phyloP scores from a whole-genome alignment of 2,113 vertebrate genomes.

The Sceloporus undulatus region DNA sequence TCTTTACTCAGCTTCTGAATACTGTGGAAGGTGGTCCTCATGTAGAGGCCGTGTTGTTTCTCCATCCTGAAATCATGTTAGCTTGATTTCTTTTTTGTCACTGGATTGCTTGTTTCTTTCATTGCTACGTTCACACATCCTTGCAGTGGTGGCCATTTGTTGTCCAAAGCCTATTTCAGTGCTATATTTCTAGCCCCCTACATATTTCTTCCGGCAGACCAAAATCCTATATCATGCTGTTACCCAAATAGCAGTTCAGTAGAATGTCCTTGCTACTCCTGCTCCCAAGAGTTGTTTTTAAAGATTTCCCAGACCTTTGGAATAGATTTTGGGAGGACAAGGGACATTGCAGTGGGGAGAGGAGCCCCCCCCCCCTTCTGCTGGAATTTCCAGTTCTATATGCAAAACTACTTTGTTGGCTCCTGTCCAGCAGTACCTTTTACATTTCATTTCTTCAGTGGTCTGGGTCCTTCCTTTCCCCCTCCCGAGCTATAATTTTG shows the following conservation, averaged over 20 bases:
- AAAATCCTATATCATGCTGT: too few relatives aligned
- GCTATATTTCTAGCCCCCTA: not conserved
- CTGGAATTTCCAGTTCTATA: not conserved
- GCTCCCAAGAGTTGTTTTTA: too few relatives aligned
- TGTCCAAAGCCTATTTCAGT: not conserved
- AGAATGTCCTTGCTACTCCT: too few relatives aligned
- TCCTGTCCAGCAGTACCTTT: not conserved
- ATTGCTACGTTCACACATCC: not conserved
- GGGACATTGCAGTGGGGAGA: too few relatives aligned
- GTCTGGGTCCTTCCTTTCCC: not conserved
- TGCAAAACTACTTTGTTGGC: not conserved
- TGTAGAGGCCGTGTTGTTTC: too few relatives aligned
- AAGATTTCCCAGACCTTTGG: too few relatives aligned
- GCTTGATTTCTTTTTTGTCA: too few relatives aligned
- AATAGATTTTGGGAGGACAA: too few relatives aligned
- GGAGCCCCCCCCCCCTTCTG: not conserved
- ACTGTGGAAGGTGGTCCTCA: too few relatives aligned
- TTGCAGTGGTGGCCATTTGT: not conserved
- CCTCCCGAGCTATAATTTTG: not conserved
- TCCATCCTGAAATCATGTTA: too few relatives aligned
- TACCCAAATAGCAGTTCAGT: too few relatives aligned
- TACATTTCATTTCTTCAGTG: not conserved
- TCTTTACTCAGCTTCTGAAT: too few relatives aligned
- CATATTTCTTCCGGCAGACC: not conserved
- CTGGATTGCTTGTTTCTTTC: not conserved